Percentiles rank a stretch among this genome's conserved stretches.
Conservation (phyloP, 2,113 vertebrate genomes). For the Pseudorasbora parva region DNA sequence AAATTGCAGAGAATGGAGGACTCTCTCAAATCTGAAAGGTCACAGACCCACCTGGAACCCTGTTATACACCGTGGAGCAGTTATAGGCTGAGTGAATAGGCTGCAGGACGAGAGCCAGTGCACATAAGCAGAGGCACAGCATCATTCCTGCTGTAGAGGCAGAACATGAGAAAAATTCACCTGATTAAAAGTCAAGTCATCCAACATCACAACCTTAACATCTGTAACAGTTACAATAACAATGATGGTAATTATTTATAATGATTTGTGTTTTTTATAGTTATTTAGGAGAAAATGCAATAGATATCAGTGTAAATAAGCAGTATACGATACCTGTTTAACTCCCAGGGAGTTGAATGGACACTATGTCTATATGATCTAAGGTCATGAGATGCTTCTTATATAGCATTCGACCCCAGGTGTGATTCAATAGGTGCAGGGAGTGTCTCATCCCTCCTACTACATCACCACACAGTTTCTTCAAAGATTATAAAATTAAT, state of each 20-base stretch:
- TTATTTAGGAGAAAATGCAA: background rate
- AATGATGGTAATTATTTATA: background rate
- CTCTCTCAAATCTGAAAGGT: background rate
- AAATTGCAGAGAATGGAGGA: background rate
- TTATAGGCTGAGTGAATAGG: constrained; percentile 65
- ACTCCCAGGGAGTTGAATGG: background rate
- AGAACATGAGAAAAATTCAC: background rate
- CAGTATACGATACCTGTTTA: constrained; percentile 31
- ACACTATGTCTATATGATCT: background rate
- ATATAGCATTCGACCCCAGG: constrained; percentile 36
- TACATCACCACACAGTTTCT: no score
- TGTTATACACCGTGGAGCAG: constrained; percentile 69
- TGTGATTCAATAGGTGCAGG: constrained; percentile 11
- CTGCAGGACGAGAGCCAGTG: constrained; percentile 64
- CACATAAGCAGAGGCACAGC: constrained; percentile 61
- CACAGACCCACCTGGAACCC: constrained; percentile 70
- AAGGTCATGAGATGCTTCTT: constrained; percentile 9
- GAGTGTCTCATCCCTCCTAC: constrained; percentile 35
- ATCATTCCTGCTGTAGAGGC: constrained; percentile 34
- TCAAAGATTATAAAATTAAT: background rate
- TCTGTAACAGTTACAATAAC: background rate
- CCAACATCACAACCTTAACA: background rate
- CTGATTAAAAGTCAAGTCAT: background rate
- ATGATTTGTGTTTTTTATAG: background rate
- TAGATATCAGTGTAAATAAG: background rate